Conservation (phyloP, 2,113 vertebrate genomes). For the Nothocercus julius region DNA sequence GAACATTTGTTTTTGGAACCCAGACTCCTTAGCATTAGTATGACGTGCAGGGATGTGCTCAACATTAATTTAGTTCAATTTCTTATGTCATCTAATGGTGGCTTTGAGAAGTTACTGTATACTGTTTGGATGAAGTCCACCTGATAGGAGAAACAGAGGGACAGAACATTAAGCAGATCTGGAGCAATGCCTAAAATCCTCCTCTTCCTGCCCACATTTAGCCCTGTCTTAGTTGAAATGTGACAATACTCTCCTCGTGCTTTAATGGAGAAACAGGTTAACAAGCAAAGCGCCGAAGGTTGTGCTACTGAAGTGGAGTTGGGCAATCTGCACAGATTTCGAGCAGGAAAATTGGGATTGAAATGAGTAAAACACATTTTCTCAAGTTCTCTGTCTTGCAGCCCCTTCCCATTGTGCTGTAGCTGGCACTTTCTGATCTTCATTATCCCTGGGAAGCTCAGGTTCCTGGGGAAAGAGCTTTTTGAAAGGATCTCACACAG, state of each 20-base stretch:
- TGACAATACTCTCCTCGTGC: neutral
- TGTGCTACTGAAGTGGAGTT: neutral
- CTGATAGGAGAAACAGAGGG: neutral
- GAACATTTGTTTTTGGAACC: neutral
- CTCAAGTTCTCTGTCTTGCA: neutral
- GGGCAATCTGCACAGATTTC: neutral
- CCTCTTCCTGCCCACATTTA: too few species aligned
- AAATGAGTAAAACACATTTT: neutral
- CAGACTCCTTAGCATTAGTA: fast-evolving
- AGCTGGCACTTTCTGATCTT: neutral
- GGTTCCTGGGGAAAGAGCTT: neutral
- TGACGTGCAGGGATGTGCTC: neutral
- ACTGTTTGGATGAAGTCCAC: neutral
- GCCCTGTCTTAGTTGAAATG: neutral
- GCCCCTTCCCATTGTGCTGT: fast-evolving
- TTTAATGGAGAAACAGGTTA: neutral
- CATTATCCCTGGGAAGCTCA: neutral
- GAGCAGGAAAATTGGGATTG: neutral
- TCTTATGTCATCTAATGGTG: neutral
- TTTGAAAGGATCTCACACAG: too few species aligned
- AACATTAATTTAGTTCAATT: neutral
- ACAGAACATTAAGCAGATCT: neutral
- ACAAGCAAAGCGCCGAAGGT: neutral
- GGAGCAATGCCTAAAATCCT: neutral
- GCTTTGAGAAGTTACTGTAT: neutral